Evolutionary conservation across 2,797 vertebrate genomes (phyloP).

Genomic region (Chiloscyllium punctatum): DNA sequence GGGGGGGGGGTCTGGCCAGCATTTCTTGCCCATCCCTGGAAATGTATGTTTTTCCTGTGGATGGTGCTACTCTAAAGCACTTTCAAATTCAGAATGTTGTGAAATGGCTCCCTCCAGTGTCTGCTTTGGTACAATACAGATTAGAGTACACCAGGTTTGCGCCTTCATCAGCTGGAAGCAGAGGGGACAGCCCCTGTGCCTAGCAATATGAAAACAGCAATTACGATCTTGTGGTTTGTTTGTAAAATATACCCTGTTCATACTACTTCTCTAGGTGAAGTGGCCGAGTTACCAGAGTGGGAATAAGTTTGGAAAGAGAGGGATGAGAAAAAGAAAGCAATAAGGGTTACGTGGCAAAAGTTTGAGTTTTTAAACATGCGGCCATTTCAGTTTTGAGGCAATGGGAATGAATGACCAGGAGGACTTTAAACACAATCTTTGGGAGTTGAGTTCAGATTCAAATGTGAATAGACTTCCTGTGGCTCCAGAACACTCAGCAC

Average conservation of each 20-base stretch:
- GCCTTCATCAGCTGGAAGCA: neutral
- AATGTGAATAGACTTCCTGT: neutral
- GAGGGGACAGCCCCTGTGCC: neutral
- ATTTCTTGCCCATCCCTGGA: no score
- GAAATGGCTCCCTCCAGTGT: slow-evolving; percentile 6
- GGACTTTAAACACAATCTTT: neutral
- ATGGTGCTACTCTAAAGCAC: neutral
- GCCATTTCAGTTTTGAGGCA: neutral
- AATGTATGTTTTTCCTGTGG: neutral
- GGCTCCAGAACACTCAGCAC: neutral
- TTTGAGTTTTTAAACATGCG: neutral
- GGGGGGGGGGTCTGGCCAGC: no score
- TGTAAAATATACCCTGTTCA: neutral
- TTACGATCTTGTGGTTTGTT: neutral
- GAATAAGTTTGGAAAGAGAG: neutral
- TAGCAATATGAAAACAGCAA: neutral
- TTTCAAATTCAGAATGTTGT: neutral
- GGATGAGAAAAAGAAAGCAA: neutral
- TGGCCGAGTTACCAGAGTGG: neutral
- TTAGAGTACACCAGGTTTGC: neutral
- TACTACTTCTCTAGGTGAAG: neutral
- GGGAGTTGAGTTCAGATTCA: neutral
- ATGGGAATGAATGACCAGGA: neutral
- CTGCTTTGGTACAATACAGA: neutral
- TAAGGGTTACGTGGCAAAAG: neutral